These are phyloP conservation scores for Anhinga anhinga DNA, from an alignment of 2,113 vertebrate genomes.

Conservation along the genomic window DNA sequence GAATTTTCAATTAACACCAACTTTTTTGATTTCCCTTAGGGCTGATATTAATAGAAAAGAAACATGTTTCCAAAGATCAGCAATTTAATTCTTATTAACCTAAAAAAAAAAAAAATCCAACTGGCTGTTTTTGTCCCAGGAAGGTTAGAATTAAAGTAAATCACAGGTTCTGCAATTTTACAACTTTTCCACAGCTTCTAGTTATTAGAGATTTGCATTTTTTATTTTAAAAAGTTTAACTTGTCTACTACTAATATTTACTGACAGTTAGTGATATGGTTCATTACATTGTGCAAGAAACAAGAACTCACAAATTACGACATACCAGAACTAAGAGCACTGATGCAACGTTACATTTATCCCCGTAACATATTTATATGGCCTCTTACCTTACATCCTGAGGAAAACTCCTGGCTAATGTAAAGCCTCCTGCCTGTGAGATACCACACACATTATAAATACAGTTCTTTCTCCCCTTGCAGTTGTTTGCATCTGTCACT, in stretches of 20 bases:
- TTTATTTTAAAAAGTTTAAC: neutral
- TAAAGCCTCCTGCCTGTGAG: neutral
- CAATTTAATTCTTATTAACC: slow-evolving; percentile 25
- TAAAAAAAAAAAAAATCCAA: neutral
- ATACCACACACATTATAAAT: neutral
- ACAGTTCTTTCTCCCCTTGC: neutral
- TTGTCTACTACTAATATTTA: neutral
- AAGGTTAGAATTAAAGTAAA: neutral
- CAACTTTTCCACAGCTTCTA: neutral
- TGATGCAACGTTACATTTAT: neutral
- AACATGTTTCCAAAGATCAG: neutral
- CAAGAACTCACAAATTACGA: neutral
- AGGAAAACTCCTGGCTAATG: neutral
- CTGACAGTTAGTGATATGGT: neutral
- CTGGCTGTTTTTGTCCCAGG: neutral
- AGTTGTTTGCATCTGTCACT: neutral
- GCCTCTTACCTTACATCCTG: neutral
- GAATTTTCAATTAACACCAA: neutral
- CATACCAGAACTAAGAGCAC: neutral
- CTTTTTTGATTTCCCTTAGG: neutral
- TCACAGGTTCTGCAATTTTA: neutral
- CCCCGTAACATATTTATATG: neutral
- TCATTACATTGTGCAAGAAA: neutral
- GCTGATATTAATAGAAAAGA: neutral
- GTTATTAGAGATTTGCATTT: neutral